Percentiles rank a stretch among this genome's conserved stretches.
Evolutionary conservation across 2,797 vertebrate species (phyloP).

Genomic region (Arctocebus calabarensis): DNA sequence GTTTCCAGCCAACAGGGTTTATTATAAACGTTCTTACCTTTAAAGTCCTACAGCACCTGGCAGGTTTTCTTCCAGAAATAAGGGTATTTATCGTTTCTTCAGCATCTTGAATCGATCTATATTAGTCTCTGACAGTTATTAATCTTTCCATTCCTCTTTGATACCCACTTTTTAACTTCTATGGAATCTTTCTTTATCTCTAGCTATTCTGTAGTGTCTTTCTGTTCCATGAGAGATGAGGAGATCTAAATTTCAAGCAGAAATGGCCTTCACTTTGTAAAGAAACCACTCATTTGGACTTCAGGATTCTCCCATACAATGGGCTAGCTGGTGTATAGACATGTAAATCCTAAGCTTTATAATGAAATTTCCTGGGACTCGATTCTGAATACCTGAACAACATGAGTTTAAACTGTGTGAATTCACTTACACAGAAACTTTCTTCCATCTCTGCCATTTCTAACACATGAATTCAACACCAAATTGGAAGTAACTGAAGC

Average conservation of each 20-base stretch:
- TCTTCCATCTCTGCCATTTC: background rate
- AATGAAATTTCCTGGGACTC: background rate
- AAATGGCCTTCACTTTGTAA: background rate
- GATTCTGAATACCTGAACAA: background rate
- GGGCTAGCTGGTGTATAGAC: background rate
- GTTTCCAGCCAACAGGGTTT: background rate
- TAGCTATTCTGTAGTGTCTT: background rate
- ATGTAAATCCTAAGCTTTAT: background rate
- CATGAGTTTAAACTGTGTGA: background rate
- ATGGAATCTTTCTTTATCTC: background rate
- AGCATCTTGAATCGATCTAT: background rate
- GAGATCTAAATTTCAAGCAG: background rate
- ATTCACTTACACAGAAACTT: background rate
- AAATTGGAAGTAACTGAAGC: too few species aligned
- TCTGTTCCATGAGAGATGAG: background rate
- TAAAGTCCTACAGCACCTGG: background rate
- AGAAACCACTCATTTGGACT: constrained; percentile 11
- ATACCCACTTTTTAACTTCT: background rate
- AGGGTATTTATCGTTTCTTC: constrained; percentile 19
- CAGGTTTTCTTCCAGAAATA: constrained; percentile 17
- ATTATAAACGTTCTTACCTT: background rate
- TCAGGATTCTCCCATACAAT: background rate
- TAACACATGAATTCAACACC: too few species aligned
- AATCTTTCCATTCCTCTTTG: background rate
- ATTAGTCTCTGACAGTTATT: background rate